Evolutionary conservation across 2,797 vertebrate species (phyloP), one percentile per base, ranked within the genome.

Genomic region (Manis crassicaudata): DNA sequence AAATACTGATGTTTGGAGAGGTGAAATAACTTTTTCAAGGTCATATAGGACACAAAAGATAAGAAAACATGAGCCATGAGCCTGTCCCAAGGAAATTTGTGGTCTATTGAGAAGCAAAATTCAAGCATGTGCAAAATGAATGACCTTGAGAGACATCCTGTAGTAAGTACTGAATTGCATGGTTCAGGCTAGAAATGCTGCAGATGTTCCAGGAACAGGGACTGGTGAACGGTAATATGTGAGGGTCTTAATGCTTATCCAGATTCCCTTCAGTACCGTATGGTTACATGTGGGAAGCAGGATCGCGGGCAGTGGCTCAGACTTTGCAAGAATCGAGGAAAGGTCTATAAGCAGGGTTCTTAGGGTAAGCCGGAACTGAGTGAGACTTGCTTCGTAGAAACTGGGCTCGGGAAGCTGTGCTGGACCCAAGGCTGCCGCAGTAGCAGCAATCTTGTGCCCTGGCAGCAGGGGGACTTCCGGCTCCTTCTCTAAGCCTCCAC

Each of bases 21-120:
- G 56, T 82, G 86, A 92, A 92, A n/a, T 58, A 75, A 88, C 3
- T 40, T 72, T 68, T 50, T 86, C 46, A 92, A 94, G 50, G 75
- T 82, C 83, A 76, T 72, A 84, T 2, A 56, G n/a, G 70, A 23
- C 11, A 50, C 16, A 35, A 88, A 84, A 77, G 77, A 89, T 40
- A 56, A 88, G 37, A 20, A 94, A 95, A 83, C 23, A 46, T 0
- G 29, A 92, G 17, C 35, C 79, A 23, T 17, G 67, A 46, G 25
- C 72, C n/a, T 88, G 46, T 29, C 65, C 77, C n/a, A 58, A 92
- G 72, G 86, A 95, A 52, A 72, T 60, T 1, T 50, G 65, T 73
- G 73, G 73, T 77, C 16, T 68, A 2, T 43, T 29, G 52, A 35
- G 35, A 85, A 94, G 67, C 40, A 94, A 92, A 96, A 95, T 46